Evolutionary conservation across 2,888 invertebrate genomes (phyloP).

Genomic region (Meloe dianella): DNA sequence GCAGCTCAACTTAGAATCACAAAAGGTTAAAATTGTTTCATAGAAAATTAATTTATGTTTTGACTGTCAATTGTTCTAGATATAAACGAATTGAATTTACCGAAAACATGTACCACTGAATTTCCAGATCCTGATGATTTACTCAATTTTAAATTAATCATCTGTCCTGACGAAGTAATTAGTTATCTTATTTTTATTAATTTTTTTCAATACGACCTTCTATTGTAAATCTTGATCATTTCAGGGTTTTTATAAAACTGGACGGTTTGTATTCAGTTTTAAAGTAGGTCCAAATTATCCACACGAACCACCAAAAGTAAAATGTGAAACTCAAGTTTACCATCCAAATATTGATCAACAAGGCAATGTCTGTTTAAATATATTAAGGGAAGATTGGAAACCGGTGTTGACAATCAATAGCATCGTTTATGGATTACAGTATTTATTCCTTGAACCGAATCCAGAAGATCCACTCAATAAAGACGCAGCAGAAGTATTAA

Average conservation of each 20-base stretch:
- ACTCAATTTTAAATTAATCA: conserved; percentile 92
- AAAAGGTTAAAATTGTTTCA: conserved; percentile 74
- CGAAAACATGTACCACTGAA: conserved; percentile 95
- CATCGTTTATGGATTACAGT: conserved; percentile 96
- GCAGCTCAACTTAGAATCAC: conserved; percentile 97
- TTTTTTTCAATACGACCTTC: background rate
- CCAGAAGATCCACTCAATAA: conserved; percentile 98
- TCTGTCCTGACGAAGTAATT: conserved; percentile 90
- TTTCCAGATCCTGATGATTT: conserved; percentile 97
- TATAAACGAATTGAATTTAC: conserved; percentile 95
- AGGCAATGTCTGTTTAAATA: conserved; percentile 97
- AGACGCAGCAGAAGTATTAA: conserved; percentile 96
- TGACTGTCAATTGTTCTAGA: conserved; percentile 65
- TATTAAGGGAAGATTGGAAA: conserved; percentile 98
- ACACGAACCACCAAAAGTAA: conserved; percentile 98
- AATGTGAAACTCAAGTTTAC: conserved; percentile 96
- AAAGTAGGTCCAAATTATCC: conserved; percentile 98
- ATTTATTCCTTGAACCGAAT: conserved; percentile 97
- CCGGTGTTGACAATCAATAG: conserved; percentile 97
- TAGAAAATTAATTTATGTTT: conserved; percentile 10
- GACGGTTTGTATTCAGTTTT: conserved; percentile 95
- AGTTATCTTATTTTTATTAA: background rate
- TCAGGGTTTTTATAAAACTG: conserved; percentile 91
- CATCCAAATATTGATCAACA: conserved; percentile 98
- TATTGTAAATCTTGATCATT: conserved; percentile 34